Evolutionary conservation across 2,113 vertebrate species (phyloP).

Genomic region (Neomonachus schauinslandi): DNA sequence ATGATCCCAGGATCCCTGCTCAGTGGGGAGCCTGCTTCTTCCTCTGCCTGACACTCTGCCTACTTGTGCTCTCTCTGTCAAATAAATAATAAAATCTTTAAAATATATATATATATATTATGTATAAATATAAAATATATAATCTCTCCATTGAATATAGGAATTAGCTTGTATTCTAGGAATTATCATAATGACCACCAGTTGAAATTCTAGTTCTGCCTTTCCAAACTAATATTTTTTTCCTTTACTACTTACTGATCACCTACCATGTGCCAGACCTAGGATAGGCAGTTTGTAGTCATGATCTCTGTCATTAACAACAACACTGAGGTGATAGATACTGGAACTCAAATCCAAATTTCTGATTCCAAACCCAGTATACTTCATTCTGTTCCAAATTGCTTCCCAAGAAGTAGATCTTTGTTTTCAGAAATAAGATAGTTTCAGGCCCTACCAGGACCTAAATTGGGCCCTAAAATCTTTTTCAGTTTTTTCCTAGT

Average conservation of each 20-base stretch:
- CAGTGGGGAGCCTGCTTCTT: neutral
- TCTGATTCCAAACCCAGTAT: neutral
- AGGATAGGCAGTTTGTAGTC: neutral
- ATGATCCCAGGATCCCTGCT: neutral
- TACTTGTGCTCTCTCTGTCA: neutral
- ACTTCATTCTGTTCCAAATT: neutral
- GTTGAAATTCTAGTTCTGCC: constrained; percentile 31
- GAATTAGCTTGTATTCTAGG: constrained; percentile 36
- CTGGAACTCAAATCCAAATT: constrained; percentile 4
- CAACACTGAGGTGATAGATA: neutral
- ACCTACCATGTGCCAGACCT: neutral
- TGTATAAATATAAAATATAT: neutral
- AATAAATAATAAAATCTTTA: neutral
- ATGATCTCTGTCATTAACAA: neutral
- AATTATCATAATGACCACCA: neutral
- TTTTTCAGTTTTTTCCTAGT: constrained; percentile 1
- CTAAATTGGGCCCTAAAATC: neutral
- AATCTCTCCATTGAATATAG: neutral
- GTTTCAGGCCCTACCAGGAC: neutral
- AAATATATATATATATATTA: no score
- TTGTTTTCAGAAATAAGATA: constrained; percentile 45
- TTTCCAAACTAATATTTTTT: constrained; percentile 23
- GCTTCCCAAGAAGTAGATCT: neutral
- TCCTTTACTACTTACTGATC: neutral
- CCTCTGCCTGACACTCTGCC: neutral